These are phyloP conservation scores for Fratercula arctica DNA, from an alignment of 2,797 vertebrate species.

Conservation along the genomic window DNA sequence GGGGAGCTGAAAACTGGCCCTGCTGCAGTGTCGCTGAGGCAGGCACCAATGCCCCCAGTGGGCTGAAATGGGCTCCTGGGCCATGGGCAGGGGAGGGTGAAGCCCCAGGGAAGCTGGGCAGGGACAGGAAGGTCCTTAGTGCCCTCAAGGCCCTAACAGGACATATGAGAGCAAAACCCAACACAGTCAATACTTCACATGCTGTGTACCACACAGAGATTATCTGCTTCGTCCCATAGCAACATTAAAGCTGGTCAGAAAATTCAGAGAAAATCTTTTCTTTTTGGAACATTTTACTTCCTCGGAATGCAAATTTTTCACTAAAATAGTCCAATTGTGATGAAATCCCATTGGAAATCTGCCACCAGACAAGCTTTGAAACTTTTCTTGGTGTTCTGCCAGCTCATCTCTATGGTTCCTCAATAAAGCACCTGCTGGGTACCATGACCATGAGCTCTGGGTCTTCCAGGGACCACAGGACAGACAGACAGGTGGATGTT, in stretches of 20 bases:
- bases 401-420: neutral
- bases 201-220: rapidly evolving
- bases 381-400: slow-evolving; percentile 40
- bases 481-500: neutral
- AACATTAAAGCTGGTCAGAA: neutral
- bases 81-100: rapidly evolving
- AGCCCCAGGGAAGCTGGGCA: neutral
- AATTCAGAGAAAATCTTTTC: neutral
- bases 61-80: neutral
- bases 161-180: neutral
- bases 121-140: neutral
- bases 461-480: neutral
- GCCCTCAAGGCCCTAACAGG: neutral
- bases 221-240: neutral
- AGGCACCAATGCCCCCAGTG: rapidly evolving
- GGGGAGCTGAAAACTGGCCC: neutral
- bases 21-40: rapidly evolving
- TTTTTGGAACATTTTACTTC: neutral
- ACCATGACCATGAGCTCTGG: rapidly evolving
- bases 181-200: rapidly evolving
- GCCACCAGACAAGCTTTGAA: slow-evolving; percentile 40
- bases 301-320: neutral
- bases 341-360: slow-evolving; percentile 27
- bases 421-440: slow-evolving; percentile 37
- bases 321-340: slow-evolving; percentile 7